Percentiles rank a stretch among this genome's conserved stretches.
Conservation (phyloP, 2,888 invertebrate genomes). For the Stegana nigrithorax region DNA sequence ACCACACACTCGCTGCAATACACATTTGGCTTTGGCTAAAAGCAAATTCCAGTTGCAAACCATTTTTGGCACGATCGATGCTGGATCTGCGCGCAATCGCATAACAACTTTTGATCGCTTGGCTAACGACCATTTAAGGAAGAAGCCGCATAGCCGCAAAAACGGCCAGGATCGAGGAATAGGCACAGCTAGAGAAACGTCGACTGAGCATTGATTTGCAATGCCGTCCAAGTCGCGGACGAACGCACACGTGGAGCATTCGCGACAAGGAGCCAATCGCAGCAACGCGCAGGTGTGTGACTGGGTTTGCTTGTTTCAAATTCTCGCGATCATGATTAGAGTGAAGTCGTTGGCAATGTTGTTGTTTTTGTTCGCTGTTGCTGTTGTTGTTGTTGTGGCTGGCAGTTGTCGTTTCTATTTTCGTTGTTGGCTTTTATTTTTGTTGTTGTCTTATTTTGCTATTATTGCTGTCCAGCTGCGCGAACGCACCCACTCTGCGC, state of each 20-base stretch:
- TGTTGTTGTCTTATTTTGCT: too few species aligned
- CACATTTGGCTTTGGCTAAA: conserved; percentile 47
- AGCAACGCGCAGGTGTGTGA: conserved; percentile 8
- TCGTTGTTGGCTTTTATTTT: too few species aligned
- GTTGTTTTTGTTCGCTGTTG: background rate
- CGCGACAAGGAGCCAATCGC: background rate
- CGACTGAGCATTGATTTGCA: conserved; percentile 48
- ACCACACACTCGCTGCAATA: conserved; percentile 17
- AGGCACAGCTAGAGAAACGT: too few species aligned
- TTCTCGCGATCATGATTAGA: conserved; percentile 38
- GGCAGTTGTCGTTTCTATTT: background rate
- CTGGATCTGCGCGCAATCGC: background rate
- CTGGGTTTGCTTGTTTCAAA: conserved; percentile 24
- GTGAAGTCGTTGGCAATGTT: background rate
- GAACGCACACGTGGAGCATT: conserved; percentile 59
- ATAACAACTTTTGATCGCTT: background rate
- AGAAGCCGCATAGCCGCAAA: conserved; percentile 40
- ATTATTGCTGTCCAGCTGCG: conserved; percentile 50
- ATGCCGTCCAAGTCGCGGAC: conserved; percentile 23
- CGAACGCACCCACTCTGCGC: conserved; percentile 56
- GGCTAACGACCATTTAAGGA: conserved; percentile 44
- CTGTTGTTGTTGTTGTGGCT: background rate
- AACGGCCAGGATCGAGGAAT: conserved; percentile 17
- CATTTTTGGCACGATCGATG: conserved; percentile 57
- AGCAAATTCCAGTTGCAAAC: conserved; percentile 62